Conservation (phyloP, 1,140 invertebrate genomes). For the Popillia japonica region DNA sequence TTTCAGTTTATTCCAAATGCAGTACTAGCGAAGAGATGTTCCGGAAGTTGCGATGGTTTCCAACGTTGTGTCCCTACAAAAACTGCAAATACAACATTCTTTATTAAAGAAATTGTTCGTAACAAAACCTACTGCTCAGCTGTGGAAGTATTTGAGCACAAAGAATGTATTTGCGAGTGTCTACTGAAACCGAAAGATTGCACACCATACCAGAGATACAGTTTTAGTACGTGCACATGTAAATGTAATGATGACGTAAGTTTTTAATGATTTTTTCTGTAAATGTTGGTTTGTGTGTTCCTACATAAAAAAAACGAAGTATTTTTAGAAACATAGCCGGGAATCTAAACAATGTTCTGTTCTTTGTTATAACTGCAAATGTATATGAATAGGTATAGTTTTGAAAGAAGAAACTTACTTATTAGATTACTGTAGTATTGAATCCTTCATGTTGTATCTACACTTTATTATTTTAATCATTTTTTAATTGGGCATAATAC, state of each 20-base stretch:
- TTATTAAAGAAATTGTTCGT: constrained; percentile 44
- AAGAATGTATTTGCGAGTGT: constrained; percentile 50
- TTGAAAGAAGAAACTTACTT: too few relatives aligned
- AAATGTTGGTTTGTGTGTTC: constrained; percentile 11
- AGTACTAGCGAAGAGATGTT: constrained; percentile 63
- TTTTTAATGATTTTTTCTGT: constrained; percentile 33
- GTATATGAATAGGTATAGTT: too few relatives aligned
- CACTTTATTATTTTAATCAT: too few relatives aligned
- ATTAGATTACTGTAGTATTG: too few relatives aligned
- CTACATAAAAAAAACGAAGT: not conserved
- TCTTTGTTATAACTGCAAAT: too few relatives aligned
- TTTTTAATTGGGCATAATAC: too few relatives aligned
- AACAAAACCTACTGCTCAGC: constrained; percentile 44
- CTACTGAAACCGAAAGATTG: constrained; percentile 44
- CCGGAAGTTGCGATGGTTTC: constrained; percentile 61
- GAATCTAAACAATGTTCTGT: too few relatives aligned
- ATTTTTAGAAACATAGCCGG: too few relatives aligned
- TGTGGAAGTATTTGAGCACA: constrained; percentile 48
- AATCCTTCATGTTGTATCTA: too few relatives aligned
- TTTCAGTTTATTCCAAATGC: constrained; percentile 62
- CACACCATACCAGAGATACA: constrained; percentile 46
- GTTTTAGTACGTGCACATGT: constrained; percentile 50
- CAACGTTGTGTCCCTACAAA: constrained; percentile 45
- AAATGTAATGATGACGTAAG: constrained; percentile 49
- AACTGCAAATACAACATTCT: constrained; percentile 43